These are phyloP conservation scores for Sphaerophoria taeniata DNA, from an alignment of 2,888 invertebrate genomes.

Conservation along the genomic window DNA sequence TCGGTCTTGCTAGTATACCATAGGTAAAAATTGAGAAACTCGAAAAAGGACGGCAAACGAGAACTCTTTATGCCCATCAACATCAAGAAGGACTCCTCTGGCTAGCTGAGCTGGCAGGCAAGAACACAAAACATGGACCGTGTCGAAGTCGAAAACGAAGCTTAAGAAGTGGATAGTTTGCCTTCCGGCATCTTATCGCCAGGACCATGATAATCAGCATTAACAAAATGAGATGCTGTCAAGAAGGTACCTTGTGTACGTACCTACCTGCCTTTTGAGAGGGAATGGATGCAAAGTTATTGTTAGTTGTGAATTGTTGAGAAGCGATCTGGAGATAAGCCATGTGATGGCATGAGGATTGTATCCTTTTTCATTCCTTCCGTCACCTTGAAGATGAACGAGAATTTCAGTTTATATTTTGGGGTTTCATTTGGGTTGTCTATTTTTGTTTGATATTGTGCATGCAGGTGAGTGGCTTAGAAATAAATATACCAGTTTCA, in stretches of 20 bases:
- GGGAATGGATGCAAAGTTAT: neutral
- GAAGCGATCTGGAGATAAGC: slow-evolving; percentile 14
- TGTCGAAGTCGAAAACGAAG: too few species aligned
- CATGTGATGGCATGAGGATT: neutral
- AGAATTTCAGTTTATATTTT: neutral
- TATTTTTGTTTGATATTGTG: slow-evolving; percentile 3
- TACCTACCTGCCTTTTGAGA: neutral
- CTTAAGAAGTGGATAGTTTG: slow-evolving; percentile 16
- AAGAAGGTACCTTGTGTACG: slow-evolving; percentile 36
- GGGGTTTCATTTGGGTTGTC: neutral
- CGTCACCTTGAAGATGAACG: slow-evolving; percentile 27
- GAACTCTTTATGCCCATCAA: slow-evolving; percentile 20
- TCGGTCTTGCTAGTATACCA: slow-evolving; percentile 1
- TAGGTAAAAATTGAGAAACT: slow-evolving; percentile 65
- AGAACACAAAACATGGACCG: too few species aligned
- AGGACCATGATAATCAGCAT: slow-evolving; percentile 57
- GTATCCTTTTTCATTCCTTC: slow-evolving; percentile 23
- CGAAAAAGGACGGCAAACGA: slow-evolving; percentile 24
- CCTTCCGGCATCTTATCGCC: slow-evolving; percentile 30
- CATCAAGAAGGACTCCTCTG: neutral
- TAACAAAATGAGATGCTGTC: slow-evolving; percentile 50
- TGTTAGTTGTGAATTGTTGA: slow-evolving; percentile 5
- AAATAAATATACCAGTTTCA: neutral
- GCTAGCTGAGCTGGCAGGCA: too few species aligned
- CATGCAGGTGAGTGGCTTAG: slow-evolving; percentile 3